A percentile compares a stretch with the other conserved stretches of the same genome.
These are phyloP conservation scores for Melanaphis sacchari DNA, from an alignment of 1,140 invertebrate species.

Conservation along the genomic window DNA sequence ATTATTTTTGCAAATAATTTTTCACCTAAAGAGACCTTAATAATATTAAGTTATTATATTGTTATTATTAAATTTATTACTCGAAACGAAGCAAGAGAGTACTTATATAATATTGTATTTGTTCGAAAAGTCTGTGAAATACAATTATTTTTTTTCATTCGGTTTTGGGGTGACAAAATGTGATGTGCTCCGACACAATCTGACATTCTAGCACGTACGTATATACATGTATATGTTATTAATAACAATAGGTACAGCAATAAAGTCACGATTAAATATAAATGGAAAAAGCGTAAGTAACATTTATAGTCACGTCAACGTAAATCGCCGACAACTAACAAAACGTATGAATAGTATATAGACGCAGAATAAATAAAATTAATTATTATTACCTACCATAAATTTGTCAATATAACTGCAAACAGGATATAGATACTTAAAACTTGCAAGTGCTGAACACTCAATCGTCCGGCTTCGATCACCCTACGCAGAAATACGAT, in stretches of 20 bases:
- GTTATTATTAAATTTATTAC: background rate
- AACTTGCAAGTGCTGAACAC: background rate
- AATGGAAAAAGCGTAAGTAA: background rate
- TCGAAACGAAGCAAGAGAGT: background rate
- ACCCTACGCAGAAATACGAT: background rate
- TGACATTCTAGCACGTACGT: background rate
- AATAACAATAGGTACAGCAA: background rate
- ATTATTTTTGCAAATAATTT: background rate
- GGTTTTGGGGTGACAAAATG: background rate
- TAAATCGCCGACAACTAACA: background rate
- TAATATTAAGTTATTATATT: background rate
- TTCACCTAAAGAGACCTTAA: background rate
- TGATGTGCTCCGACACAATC: background rate
- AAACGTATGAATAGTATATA: background rate
- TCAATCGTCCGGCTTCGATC: background rate
- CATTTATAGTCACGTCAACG: background rate
- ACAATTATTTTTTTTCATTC: background rate
- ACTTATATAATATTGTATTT: background rate
- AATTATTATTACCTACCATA: background rate
- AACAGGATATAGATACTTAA: background rate
- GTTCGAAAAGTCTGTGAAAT: background rate
- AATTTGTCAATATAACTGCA: background rate
- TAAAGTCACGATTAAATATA: background rate
- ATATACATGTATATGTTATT: background rate
- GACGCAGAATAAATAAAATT: background rate